Evolutionary conservation across 2,113 vertebrate species (phyloP).

Genomic region (Fregata magnificens): DNA sequence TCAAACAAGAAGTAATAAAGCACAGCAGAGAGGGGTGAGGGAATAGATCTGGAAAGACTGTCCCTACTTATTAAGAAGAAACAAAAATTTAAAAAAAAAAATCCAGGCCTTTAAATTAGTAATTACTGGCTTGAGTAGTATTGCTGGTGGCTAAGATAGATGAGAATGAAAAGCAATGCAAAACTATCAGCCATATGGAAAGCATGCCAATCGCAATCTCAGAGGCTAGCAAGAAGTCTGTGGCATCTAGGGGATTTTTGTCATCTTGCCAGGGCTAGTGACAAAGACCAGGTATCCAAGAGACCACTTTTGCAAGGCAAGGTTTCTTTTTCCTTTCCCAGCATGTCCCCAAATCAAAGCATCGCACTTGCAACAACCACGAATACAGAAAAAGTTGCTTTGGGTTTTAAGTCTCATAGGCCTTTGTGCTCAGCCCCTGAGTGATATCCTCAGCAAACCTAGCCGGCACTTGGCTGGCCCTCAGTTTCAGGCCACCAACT

Average conservation of each 20-base stretch:
- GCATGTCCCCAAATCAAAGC: neutral
- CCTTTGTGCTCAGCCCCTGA: neutral
- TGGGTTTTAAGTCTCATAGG: neutral
- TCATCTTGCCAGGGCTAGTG: neutral
- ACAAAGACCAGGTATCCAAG: neutral
- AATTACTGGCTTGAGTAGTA: neutral
- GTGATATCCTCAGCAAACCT: neutral
- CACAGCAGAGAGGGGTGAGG: neutral
- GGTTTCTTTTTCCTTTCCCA: neutral
- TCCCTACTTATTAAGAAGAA: neutral
- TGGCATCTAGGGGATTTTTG: neutral
- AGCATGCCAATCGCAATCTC: neutral
- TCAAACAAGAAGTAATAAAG: neutral
- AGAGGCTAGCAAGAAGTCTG: neutral
- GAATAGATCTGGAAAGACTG: neutral
- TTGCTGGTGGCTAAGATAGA: neutral
- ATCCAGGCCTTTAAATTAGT: neutral
- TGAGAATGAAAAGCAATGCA: neutral
- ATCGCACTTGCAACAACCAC: neutral
- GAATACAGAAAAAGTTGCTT: neutral
- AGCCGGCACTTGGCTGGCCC: neutral
- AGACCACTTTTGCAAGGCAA: neutral
- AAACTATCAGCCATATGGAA: neutral
- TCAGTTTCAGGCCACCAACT: neutral
- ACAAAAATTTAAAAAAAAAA: neutral